Percentiles rank a stretch among this genome's conserved stretches.
Conservation (phyloP, 2,113 vertebrate genomes). For the Xenopus tropicalis region UCB_Xtro_10.0 CM004450.2:55440001-55440500, state of each 20-base stretch:
- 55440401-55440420: conserved; percentile 11
- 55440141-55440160: too few relatives aligned
- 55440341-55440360: conserved; percentile 32
- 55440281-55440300: conserved; percentile 33
- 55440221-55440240: conserved; percentile 4
- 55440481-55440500: background rate
- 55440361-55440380: conserved; percentile 11
- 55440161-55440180: too few relatives aligned
- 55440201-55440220: conserved; percentile 5
- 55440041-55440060: too few relatives aligned
- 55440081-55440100: too few relatives aligned
- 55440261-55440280: conserved; percentile 25
- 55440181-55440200: background rate
- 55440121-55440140: too few relatives aligned
- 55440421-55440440: conserved; percentile 1
- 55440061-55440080: too few relatives aligned
- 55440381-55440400: background rate
- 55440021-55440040: too few relatives aligned
- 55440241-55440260: conserved; percentile 17
- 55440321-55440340: conserved; percentile 27
- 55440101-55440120: too few relatives aligned
- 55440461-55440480: background rate
- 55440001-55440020: too few relatives aligned
- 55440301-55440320: conserved; percentile 19
- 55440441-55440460: background rate